phyloP scores from a whole-genome alignment of 2,797 vertebrate species.

The Parotocinclus haroldoi region DNA sequence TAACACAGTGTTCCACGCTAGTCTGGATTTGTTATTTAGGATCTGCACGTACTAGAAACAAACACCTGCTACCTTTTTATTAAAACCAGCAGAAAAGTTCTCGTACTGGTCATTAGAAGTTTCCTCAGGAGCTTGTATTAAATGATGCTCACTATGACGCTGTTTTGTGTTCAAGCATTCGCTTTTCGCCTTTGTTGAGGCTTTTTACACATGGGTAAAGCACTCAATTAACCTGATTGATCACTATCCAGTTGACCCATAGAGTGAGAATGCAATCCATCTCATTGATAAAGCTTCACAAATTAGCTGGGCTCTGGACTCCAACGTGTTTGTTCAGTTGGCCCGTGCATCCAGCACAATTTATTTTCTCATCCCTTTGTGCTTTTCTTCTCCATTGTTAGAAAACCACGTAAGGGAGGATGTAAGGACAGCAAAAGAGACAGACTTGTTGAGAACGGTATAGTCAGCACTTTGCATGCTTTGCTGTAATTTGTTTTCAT shows the following conservation, averaged over 20 bases:
- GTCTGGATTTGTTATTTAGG: too few relatives aligned
- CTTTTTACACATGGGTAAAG: slow-evolving; percentile 18
- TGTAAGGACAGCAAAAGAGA: slow-evolving; percentile 1
- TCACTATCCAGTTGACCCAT: slow-evolving; percentile 47
- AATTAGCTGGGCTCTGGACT: slow-evolving; percentile 32
- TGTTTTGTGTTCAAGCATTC: too few relatives aligned
- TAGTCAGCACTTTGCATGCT: slow-evolving; percentile 42
- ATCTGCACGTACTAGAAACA: too few relatives aligned
- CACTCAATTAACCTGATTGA: slow-evolving; percentile 55
- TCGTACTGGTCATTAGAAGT: too few relatives aligned
- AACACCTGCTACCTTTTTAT: too few relatives aligned
- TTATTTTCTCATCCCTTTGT: slow-evolving; percentile 33
- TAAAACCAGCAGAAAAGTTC: too few relatives aligned
- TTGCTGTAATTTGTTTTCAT: slow-evolving; percentile 27
- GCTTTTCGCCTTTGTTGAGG: neutral
- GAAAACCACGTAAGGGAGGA: slow-evolving; percentile 1
- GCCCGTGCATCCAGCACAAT: slow-evolving; percentile 11
- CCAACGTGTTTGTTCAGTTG: slow-evolving; percentile 20
- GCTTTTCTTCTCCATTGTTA: slow-evolving; percentile 39
- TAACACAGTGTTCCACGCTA: too few relatives aligned
- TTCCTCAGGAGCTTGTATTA: too few relatives aligned
- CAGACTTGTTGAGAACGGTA: slow-evolving; percentile 2
- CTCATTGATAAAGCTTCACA: slow-evolving; percentile 44
- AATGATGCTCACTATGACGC: too few relatives aligned
- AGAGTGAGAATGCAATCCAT: slow-evolving; percentile 35